A percentile compares a stretch with the other conserved stretches of the same genome.
phyloP scores from a whole-genome alignment of 1,140 invertebrate species.

The Micrasema minimum region DNA sequence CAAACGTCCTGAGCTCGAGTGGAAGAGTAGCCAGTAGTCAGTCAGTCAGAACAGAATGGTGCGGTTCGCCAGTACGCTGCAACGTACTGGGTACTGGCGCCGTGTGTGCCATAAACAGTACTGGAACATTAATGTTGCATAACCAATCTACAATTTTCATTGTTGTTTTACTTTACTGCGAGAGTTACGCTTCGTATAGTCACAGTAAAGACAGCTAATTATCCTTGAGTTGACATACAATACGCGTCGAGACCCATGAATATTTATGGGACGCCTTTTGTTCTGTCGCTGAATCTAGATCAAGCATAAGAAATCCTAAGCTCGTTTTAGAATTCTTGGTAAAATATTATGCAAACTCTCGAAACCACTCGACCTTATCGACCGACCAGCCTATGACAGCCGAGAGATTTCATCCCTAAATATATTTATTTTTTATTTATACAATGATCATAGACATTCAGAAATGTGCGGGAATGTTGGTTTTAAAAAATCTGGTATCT shows the following conservation, averaged over 20 bases:
- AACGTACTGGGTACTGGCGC: slow-evolving; percentile 19
- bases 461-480: slow-evolving; percentile 2
- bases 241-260: slow-evolving; percentile 23
- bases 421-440: background rate
- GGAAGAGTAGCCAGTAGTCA: too few relatives aligned
- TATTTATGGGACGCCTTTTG: slow-evolving; percentile 17
- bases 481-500: too few relatives aligned
- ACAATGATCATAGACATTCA: slow-evolving; percentile 6
- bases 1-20: too few relatives aligned
- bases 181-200: slow-evolving; percentile 28
- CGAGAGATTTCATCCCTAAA: too few relatives aligned
- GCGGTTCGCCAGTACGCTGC: too few relatives aligned
- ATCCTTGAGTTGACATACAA: slow-evolving; percentile 18
- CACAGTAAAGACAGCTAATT: slow-evolving; percentile 34
- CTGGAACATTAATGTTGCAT: slow-evolving; percentile 31
- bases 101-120: slow-evolving; percentile 29
- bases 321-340: background rate
- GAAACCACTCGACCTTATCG: slow-evolving; percentile 1
- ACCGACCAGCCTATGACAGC: slow-evolving; percentile 6
- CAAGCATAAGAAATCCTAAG: slow-evolving; percentile 3
- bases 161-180: slow-evolving; percentile 17
- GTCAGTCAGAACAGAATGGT: too few relatives aligned
- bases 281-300: slow-evolving; percentile 5
- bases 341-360: background rate
- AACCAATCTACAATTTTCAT: slow-evolving; percentile 33